A percentile compares a stretch with the other conserved stretches of the same genome.
phyloP scores from a whole-genome alignment of 2,888 invertebrate genomes.

The Sipha maydis region DNA sequence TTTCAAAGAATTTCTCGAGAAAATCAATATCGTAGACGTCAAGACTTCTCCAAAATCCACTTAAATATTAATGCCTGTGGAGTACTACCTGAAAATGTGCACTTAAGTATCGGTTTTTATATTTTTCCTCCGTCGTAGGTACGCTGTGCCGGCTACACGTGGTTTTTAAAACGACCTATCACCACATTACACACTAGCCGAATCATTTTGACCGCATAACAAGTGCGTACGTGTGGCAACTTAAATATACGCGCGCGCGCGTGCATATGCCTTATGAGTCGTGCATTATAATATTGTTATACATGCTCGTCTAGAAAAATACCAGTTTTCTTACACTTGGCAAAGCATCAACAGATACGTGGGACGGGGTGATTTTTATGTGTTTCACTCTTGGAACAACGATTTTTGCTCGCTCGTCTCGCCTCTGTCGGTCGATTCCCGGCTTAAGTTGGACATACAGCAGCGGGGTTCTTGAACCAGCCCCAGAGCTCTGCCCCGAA shows the following conservation, averaged over 20 bases:
- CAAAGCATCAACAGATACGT: conserved; percentile 20
- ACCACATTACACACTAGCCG: conserved; percentile 1
- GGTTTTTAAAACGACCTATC: conserved; percentile 27
- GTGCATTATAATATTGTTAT: neutral
- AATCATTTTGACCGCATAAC: neutral
- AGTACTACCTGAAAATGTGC: conserved; percentile 32
- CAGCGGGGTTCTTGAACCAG: too few relatives aligned
- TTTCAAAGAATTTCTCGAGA: neutral
- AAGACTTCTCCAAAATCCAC: conserved; percentile 29
- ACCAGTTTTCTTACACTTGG: conserved; percentile 33
- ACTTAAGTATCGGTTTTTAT: conserved; percentile 25
- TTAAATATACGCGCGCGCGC: too few relatives aligned
- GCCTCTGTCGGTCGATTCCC: too few relatives aligned
- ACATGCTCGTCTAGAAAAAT: neutral
- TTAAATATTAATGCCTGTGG: neutral
- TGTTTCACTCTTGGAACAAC: neutral
- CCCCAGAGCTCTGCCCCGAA: too few relatives aligned
- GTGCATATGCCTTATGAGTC: neutral
- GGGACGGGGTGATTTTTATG: conserved; percentile 19
- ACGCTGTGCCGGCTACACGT: conserved; percentile 15
- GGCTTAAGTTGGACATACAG: too few relatives aligned
- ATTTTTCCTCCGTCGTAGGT: neutral
- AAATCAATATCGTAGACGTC: conserved; percentile 17
- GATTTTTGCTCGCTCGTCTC: too few relatives aligned
- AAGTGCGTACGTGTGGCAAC: too few relatives aligned